Evolutionary conservation across 2,113 vertebrate species (phyloP), one percentile per base, ranked within the genome.

Genomic region (Ictalurus punctatus): DNA sequence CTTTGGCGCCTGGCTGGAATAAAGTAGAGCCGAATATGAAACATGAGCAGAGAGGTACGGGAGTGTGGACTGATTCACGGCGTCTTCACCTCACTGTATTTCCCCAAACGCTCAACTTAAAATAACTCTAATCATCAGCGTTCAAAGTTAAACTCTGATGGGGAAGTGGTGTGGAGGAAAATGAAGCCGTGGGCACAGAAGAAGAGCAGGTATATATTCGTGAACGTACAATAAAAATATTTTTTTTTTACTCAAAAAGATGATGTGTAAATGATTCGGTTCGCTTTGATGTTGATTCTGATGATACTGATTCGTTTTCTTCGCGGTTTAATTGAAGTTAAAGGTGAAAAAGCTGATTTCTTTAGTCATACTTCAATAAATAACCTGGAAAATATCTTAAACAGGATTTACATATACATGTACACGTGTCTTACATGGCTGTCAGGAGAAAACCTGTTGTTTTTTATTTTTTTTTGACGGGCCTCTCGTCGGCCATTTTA

Each of bases 31-130:
- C 82, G 86, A 83, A 90, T 91, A 85, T 92, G 91, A 92, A 93
- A 90, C 80, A 88, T 48, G 83, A 89, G 89, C 89, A 86, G 86
- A 71, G 63, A 6, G 86, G 89, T 85, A 86, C 73, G 69, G 91
- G 74, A 85, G 91, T 19, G 84, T 21, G 93, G 90, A 93, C 91
- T 92, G 88, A 92, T 93, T 91, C 92, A 93, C 93, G 91, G 92
- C 88, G 94, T 12, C 89, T 92, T 93, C 92, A 93, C 93, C 92
- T 91, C 88, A 82, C 76, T 87, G 34, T 30, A 48, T 54, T 13
- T 71, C 65, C 67, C 16, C 25, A 54, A 54, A 1, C 65, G 6
- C 84, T 85, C 6, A 1, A 13, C 54, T 58, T 21, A 34, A 2
- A 58, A 10, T 8, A 6, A 4, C 80, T 59, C 37, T 82, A 82